Base-by-base conservation (phyloP, 37 sponge, comb jelly and placozoan species). In the Beroe ovata region DNA sequence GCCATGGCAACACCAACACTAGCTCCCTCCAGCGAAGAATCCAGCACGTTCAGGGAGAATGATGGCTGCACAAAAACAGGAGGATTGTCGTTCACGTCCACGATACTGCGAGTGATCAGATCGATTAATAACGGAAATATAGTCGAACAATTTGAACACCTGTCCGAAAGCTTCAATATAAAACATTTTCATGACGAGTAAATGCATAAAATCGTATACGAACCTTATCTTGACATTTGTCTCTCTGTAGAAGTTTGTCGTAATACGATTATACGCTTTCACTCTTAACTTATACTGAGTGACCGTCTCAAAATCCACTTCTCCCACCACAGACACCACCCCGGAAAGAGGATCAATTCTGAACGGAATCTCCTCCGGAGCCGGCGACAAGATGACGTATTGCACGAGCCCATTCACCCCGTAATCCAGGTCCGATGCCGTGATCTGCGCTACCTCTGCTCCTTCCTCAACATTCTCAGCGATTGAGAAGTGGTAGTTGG, bases 401-500 rank as follows among this genome's bases (percentile, higher is more conserved):
- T 77, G 54, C 2, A 77, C 84, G 4, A 77, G 22, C 39, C 84
- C 84, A 77, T 39, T 77, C 1, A 66, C 30, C 34, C 69, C 69
- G 69, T 66, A 66, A 40, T 77, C 84, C 25, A 77, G 42, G 33
- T 77, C 84, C 1, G 38, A 36, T 6, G 84, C 84, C 6, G 84
- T n/a, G 11, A 77, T 42, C 42, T 42, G 54, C 25, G 84, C 84
- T 4, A 77, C 84, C 19, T 36, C 54, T 77, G 26, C 84, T 77
- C 69, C 69, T 66, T 66, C 16, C 29, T 77, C 54, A 77, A 77
- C 38, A 39, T 42, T 42, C 84, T 77, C 84, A 22, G 18, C 11
- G 28, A 77, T 35, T n/a, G 84, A 77, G 54, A 77, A 77, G 29
- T 77, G 84, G 84, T 77, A 77, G 54, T 54, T 77, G 38, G 84